Percentiles rank a stretch among this genome's conserved stretches.
Conservation (phyloP, 1,140 invertebrate genomes). For the Philotrypesis tridentata region DNA sequence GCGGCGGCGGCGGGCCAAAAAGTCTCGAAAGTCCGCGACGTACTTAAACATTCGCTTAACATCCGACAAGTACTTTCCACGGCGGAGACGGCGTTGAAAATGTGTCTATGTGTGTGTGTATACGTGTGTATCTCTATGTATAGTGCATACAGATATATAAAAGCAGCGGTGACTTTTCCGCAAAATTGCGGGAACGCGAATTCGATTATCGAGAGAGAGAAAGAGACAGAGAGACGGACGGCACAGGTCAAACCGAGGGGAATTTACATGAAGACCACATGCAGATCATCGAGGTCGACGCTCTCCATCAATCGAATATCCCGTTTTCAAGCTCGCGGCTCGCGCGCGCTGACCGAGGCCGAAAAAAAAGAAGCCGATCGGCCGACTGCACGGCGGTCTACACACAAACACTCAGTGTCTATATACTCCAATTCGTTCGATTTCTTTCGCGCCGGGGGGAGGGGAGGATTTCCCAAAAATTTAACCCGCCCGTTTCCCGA, state of each 20-base stretch:
- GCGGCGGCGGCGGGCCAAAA: too few relatives aligned
- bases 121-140: too few relatives aligned
- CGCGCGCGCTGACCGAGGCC: background rate
- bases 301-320: background rate
- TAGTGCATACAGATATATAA: too few relatives aligned
- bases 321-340: background rate
- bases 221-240: background rate
- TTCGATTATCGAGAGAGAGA: constrained; percentile 10
- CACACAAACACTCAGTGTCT: too few relatives aligned
- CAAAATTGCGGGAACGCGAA: constrained; percentile 3
- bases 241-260: background rate
- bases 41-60: background rate
- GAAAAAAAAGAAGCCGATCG: background rate
- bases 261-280: constrained; percentile 1
- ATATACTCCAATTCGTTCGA: too few relatives aligned
- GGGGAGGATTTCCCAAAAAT: too few relatives aligned
- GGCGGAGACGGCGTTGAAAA: background rate
- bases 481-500: too few relatives aligned
- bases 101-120: background rate
- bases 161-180: constrained; percentile 16
- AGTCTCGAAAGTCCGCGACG: background rate
- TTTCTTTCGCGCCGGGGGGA: too few relatives aligned
- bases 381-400: too few relatives aligned
- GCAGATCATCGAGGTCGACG: background rate
- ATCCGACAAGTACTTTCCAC: background rate